Evolutionary conservation across 2,797 vertebrate species (phyloP).

Genomic region (Sternotherus odoratus): DNA sequence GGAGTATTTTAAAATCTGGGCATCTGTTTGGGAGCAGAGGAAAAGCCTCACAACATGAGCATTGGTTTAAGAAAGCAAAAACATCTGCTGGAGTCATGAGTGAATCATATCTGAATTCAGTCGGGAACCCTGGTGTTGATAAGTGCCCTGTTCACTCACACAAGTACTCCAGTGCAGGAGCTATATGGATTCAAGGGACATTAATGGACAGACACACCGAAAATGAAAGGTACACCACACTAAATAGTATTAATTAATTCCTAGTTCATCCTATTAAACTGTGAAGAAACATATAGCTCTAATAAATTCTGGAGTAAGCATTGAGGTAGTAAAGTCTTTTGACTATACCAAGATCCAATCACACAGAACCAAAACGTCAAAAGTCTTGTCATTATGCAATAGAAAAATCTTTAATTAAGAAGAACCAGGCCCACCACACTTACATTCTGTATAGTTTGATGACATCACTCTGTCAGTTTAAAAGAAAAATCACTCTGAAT

Average conservation of each 20-base stretch:
- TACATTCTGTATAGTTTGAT: neutral
- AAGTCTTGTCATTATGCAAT: neutral
- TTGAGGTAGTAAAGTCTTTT: neutral
- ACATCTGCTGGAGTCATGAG: slow-evolving; percentile 22
- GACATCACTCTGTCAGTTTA: neutral
- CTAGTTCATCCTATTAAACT: neutral
- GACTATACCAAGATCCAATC: neutral
- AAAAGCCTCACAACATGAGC: slow-evolving; percentile 20
- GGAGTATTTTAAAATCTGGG: slow-evolving; percentile 33
- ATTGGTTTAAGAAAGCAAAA: slow-evolving; percentile 25
- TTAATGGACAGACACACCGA: neutral
- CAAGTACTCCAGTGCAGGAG: neutral
- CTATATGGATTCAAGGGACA: neutral
- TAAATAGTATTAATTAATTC: neutral
- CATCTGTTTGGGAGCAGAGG: slow-evolving; percentile 34
- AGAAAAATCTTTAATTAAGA: neutral
- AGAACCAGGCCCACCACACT: neutral
- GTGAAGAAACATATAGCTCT: neutral
- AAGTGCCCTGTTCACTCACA: neutral
- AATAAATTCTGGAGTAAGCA: neutral
- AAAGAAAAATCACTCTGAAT: neutral
- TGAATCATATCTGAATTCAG: slow-evolving; percentile 17
- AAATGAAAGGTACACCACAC: neutral
- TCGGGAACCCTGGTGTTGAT: neutral
- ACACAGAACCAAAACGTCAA: neutral